These are phyloP conservation scores for Drosophila bocqueti DNA, from an alignment of 1,140 invertebrate genomes.

Conservation along the genomic window DNA sequence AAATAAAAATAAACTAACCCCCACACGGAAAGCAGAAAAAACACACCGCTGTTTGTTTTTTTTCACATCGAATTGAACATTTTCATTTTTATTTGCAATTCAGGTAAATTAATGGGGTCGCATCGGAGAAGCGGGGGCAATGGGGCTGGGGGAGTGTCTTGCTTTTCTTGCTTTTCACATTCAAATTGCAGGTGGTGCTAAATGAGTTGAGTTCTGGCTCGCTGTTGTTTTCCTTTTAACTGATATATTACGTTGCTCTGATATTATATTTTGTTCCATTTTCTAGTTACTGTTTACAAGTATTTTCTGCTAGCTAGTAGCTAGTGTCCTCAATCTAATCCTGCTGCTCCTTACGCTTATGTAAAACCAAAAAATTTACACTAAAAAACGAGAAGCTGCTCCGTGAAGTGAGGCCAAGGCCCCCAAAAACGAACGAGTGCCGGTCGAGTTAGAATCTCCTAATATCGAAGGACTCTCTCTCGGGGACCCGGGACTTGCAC, in stretches of 20 bases:
- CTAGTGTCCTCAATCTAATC: constrained; percentile 20
- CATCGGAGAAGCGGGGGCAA: constrained; percentile 36
- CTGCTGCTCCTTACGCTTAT: constrained; percentile 48
- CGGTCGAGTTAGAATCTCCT: neutral
- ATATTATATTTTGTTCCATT: constrained; percentile 59
- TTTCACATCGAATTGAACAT: constrained; percentile 80
- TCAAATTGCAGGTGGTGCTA: constrained; percentile 77
- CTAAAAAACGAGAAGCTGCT: constrained; percentile 70
- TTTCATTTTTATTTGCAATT: constrained; percentile 70
- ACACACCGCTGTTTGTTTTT: constrained; percentile 6
- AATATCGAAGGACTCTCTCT: constrained; percentile 10
- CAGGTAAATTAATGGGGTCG: constrained; percentile 72
- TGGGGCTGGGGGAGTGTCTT: constrained; percentile 16
- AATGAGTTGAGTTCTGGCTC: constrained; percentile 60
- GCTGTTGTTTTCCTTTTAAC: constrained; percentile 36
- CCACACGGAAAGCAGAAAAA: constrained; percentile 2
- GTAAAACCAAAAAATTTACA: constrained; percentile 66
- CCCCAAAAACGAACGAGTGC: constrained; percentile 4
- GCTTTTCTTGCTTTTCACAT: constrained; percentile 60
- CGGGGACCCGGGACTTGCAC: constrained; percentile 23
- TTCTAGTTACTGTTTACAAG: constrained; percentile 45
- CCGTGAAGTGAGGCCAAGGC: constrained; percentile 12
- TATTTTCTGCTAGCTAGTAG: constrained; percentile 33
- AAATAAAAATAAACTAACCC: constrained; percentile 19
- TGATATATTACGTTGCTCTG: constrained; percentile 77